Conservation (phyloP, 2,797 vertebrate species). For the Erethizon dorsatum region DNA sequence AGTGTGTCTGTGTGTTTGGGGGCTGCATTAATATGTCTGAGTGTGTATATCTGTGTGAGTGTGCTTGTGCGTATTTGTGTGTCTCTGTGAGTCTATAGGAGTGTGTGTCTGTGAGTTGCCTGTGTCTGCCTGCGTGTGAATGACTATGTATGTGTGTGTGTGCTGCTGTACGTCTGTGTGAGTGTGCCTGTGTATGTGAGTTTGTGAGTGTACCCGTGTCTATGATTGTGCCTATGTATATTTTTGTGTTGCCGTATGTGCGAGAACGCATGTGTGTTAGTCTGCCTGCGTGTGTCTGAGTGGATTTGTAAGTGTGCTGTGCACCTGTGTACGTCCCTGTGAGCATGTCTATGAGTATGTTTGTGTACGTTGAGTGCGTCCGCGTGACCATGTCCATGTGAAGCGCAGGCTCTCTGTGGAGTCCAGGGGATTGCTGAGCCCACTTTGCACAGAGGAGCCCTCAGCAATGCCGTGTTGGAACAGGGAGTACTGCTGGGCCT, state of each 20-base stretch:
- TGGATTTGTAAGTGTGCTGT: not conserved
- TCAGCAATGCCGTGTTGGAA: not conserved
- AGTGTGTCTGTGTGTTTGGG: not conserved
- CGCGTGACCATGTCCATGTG: accelerated
- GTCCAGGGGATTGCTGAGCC: not conserved
- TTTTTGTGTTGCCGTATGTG: not conserved
- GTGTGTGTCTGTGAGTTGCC: not conserved
- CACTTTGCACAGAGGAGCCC: not conserved
- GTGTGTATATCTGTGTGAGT: not conserved
- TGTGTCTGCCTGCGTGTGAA: not conserved
- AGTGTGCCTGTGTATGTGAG: not conserved
- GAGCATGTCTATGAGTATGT: accelerated
- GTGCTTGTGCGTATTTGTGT: not conserved
- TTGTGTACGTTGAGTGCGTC: too few relatives aligned
- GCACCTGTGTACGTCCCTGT: not conserved
- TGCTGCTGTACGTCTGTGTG: not conserved
- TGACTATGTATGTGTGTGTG: not conserved
- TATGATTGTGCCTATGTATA: not conserved
- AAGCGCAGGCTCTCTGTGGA: not conserved
- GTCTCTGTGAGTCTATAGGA: not conserved
- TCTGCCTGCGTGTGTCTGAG: not conserved
- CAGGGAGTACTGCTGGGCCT: not conserved
- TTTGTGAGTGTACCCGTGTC: not conserved
- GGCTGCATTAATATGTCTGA: not conserved
- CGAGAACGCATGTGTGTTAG: not conserved